Evolutionary conservation across 1,140 invertebrate species (phyloP).

Genomic region (Heliconius congener): DNA sequence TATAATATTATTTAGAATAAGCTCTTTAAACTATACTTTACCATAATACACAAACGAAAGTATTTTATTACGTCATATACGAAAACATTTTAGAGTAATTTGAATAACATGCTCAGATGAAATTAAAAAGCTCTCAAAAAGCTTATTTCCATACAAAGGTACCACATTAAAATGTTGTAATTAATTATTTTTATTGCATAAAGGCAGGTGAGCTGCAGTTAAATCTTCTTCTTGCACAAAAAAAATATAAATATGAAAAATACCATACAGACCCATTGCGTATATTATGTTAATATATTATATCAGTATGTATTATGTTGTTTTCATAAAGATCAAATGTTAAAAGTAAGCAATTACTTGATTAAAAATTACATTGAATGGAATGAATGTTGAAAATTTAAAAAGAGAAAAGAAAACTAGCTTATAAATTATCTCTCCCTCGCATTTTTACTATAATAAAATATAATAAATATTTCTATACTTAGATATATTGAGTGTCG

Average conservation of each 20-base stretch:
- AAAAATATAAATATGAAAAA: not conserved
- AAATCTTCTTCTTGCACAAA: constrained; percentile 1
- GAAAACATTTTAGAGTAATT: not conserved
- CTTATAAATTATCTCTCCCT: not conserved
- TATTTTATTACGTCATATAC: not conserved
- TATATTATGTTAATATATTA: not conserved
- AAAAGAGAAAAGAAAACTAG: not conserved
- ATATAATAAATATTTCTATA: too few relatives aligned
- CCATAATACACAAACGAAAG: not conserved
- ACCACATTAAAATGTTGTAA: constrained; percentile 8
- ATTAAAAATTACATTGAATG: constrained; percentile 3
- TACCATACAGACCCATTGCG: not conserved
- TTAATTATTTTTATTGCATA: constrained; percentile 9
- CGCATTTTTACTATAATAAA: too few relatives aligned
- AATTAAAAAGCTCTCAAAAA: not conserved
- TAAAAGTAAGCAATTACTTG: constrained; percentile 2
- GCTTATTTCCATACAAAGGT: not conserved
- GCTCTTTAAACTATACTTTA: not conserved
- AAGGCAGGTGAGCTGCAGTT: not conserved
- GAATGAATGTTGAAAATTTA: not conserved
- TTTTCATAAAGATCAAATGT: not conserved
- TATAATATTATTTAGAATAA: too few relatives aligned
- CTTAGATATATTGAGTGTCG: too few relatives aligned
- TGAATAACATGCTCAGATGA: constrained; percentile 8
- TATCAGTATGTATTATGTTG: not conserved